These are phyloP conservation scores for Oncorhynchus tshawytscha DNA, from an alignment of 2,113 vertebrate genomes.

Conservation along the genomic window DNA sequence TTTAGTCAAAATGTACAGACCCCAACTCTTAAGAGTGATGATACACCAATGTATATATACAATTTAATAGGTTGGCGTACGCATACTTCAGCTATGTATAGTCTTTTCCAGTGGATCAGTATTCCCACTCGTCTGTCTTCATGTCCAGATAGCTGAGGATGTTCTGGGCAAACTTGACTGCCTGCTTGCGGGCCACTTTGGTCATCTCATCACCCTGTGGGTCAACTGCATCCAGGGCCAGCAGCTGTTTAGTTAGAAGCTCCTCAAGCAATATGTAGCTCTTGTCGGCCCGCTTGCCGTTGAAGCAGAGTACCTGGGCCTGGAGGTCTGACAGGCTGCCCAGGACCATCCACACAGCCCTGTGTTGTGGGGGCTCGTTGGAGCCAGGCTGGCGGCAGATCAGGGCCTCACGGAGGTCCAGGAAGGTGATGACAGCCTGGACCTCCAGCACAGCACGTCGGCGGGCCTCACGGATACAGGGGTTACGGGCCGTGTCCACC, in stretches of 20 bases:
- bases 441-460: conserved; percentile 91
- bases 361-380: conserved; percentile 77
- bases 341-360: conserved; percentile 86
- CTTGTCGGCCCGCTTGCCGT: conserved; percentile 89
- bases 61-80: not conserved
- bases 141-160: conserved; percentile 95
- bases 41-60: conserved; percentile 21
- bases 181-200: conserved; percentile 90
- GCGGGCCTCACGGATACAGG: conserved; percentile 93
- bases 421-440: conserved; percentile 86
- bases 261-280: conserved; percentile 94
- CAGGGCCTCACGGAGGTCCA: conserved; percentile 89
- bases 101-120: conserved; percentile 61
- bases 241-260: conserved; percentile 93
- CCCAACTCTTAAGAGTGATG: conserved; percentile 41
- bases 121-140: conserved; percentile 98
- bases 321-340: conserved; percentile 88
- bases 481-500: conserved; percentile 89
- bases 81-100: not conserved
- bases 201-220: conserved; percentile 85
- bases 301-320: conserved; percentile 87
- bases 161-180: conserved; percentile 94
- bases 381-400: conserved; percentile 71
- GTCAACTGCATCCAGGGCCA: conserved; percentile 93
- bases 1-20: conserved; percentile 57